These are phyloP conservation scores for Calidris pygmaea DNA, from an alignment of 2,113 vertebrate genomes.

Conservation along the genomic window DNA sequence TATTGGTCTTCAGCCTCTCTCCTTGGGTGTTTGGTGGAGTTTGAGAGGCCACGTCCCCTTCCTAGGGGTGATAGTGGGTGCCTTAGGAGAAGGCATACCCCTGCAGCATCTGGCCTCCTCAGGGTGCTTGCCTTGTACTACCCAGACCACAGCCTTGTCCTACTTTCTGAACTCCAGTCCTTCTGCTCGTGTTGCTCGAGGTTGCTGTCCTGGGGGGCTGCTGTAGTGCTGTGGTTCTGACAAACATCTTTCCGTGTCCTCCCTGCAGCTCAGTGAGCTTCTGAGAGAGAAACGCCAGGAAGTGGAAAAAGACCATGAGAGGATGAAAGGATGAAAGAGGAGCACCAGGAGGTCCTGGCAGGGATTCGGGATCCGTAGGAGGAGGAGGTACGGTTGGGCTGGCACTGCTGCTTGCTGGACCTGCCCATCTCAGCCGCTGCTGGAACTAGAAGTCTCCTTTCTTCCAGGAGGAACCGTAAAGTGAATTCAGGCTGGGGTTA, in stretches of 20 bases:
- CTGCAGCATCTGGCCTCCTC: not conserved
- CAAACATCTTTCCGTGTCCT: rapidly evolving
- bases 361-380: constrained; percentile 73
- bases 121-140: not conserved
- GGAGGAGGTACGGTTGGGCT: constrained; percentile 77
- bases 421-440: not conserved
- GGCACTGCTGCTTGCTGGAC: not conserved
- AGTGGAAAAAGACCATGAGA: constrained; percentile 83
- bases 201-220: rapidly evolving
- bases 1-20: not conserved
- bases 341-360: constrained; percentile 78
- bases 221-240: rapidly evolving
- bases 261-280: constrained; percentile 80
- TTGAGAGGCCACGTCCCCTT: not conserved
- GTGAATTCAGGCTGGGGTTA: not conserved
- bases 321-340: constrained; percentile 79
- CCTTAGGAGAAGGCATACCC: not conserved
- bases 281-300: constrained; percentile 84
- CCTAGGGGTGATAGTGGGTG: not conserved
- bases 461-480: not conserved
- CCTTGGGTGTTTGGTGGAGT: not conserved
- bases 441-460: not conserved
- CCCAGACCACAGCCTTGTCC: not conserved
- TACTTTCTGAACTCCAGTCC: rapidly evolving
- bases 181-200: rapidly evolving